Evolutionary conservation across 2,888 invertebrate genomes (phyloP).

Genomic region (Sinhomidia bicolor): DNA sequence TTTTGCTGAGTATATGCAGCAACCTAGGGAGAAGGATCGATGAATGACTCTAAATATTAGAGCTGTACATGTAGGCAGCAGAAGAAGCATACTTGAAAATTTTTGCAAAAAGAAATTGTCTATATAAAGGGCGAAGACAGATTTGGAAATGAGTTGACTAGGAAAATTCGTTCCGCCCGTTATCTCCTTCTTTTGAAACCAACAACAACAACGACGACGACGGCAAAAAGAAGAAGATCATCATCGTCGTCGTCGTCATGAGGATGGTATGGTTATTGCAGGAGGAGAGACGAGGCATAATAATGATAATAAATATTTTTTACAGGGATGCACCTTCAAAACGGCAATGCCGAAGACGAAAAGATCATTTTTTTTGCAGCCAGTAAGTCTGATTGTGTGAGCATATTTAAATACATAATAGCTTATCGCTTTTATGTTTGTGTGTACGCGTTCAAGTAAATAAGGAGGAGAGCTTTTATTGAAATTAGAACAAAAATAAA

Average conservation of each 20-base stretch:
- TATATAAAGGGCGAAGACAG: constrained; percentile 49
- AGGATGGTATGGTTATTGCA: background rate
- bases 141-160: constrained; percentile 54
- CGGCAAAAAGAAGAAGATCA: background rate
- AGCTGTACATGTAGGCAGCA: background rate
- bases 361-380: background rate
- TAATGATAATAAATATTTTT: constrained; percentile 27
- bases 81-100: constrained; percentile 7
- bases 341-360: background rate
- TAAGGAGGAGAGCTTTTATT: background rate
- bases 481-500: constrained; percentile 21
- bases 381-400: no score
- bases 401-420: background rate
- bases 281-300: constrained; percentile 2
- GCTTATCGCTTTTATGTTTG: no score
- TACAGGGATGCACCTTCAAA: background rate
- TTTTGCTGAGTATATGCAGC: background rate
- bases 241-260: background rate
- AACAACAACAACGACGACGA: background rate
- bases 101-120: constrained; percentile 49
- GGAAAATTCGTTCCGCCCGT: constrained; percentile 57
- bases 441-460: no score
- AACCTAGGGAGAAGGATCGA: background rate
- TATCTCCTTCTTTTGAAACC: constrained; percentile 50
- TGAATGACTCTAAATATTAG: background rate